Evolutionary conservation across 2,113 vertebrate species (phyloP).

Genomic region (Salvelinus sp.): DNA sequence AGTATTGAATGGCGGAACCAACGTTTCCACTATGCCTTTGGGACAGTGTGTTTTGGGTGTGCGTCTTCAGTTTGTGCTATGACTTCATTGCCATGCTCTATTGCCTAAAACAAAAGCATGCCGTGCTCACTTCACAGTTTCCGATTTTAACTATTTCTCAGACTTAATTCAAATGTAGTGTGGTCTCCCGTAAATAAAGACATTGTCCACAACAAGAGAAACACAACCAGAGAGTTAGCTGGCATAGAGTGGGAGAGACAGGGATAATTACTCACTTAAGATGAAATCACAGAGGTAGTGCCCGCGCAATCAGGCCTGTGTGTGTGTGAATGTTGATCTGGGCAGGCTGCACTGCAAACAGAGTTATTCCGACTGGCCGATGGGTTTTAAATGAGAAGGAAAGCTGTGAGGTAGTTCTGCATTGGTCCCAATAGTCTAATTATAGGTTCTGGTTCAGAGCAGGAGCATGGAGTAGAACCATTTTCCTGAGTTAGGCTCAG

Average conservation of each 20-base stretch:
- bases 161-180: not conserved
- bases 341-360: conserved; percentile 42
- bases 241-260: conserved; percentile 57
- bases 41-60: no score
- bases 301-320: conserved; percentile 62
- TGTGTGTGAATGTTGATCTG: conserved; percentile 47
- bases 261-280: conserved; percentile 69
- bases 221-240: conserved; percentile 66
- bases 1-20: no score
- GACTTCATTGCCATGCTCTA: no score
- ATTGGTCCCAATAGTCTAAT: no score
- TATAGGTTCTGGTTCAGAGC: no score
- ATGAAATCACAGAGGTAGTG: conserved; percentile 66
- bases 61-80: no score
- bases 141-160: no score
- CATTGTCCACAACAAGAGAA: conserved; percentile 68
- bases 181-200: conserved; percentile 49
- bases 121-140: no score
- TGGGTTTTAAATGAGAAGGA: not conserved
- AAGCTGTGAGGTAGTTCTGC: not conserved
- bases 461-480: no score
- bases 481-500: no score
- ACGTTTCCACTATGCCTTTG: no score
- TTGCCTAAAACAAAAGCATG: no score
- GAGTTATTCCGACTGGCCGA: not conserved